A percentile compares a stretch with the other conserved stretches of the same genome.
phyloP scores from a whole-genome alignment of 2,888 invertebrate species.

The Homarus gammarus region DNA sequence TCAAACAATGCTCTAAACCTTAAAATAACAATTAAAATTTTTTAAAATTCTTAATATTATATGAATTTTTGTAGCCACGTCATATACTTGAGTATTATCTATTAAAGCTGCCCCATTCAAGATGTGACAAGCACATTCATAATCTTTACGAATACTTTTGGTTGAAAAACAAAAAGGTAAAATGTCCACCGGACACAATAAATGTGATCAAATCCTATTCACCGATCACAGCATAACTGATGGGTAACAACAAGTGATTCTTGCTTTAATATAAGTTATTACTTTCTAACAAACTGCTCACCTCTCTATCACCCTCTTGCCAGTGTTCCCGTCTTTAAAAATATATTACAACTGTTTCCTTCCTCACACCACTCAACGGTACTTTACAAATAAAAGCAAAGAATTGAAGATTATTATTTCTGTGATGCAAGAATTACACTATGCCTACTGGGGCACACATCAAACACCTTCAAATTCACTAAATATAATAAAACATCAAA shows the following conservation, averaged over 20 bases:
- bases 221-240: not conserved
- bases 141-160: not conserved
- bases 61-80: no score
- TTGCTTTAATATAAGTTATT: not conserved
- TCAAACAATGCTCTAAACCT: no score
- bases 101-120: no score
- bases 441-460: not conserved
- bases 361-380: not conserved
- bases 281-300: not conserved
- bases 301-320: not conserved
- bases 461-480: not conserved
- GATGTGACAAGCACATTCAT: not conserved
- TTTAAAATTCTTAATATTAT: no score
- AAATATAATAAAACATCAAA: not conserved
- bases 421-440: not conserved
- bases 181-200: not conserved
- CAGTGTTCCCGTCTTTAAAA: constrained; percentile 2
- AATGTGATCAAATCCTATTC: not conserved
- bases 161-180: not conserved
- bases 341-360: not conserved
- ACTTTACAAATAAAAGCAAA: not conserved
- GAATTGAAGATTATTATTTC: not conserved
- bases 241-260: not conserved
- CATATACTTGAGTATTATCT: no score
- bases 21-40: no score